A percentile compares a stretch with the other conserved stretches of the same genome.
These are phyloP conservation scores for Apaloderma vittatum DNA, from an alignment of 2,113 vertebrate species.

Conservation along the genomic window DNA sequence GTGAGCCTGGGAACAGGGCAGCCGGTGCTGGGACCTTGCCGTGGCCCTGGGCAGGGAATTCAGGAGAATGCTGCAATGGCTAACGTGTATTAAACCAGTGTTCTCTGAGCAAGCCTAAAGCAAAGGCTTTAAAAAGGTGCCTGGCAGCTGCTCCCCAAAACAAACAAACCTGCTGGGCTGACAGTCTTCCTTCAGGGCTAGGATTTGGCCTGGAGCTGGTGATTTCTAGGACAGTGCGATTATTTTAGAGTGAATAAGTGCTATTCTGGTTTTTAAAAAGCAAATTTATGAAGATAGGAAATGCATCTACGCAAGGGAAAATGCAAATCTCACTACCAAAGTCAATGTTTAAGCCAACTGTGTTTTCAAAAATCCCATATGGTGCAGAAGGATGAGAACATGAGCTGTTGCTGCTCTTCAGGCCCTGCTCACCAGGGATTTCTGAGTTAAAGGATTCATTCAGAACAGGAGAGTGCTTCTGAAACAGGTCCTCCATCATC, in stretches of 20 bases:
- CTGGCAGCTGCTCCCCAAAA: neutral
- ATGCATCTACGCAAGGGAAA: neutral
- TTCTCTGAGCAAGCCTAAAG: neutral
- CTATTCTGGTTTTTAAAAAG: conserved; percentile 12
- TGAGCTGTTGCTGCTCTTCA: conserved; percentile 42
- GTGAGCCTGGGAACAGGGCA: conserved; percentile 10
- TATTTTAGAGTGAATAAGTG: neutral
- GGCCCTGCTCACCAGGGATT: conserved; percentile 2
- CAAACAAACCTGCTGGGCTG: neutral
- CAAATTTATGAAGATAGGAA: neutral
- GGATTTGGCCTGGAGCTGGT: neutral
- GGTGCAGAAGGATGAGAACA: conserved; percentile 42
- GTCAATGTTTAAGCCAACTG: conserved; percentile 46
- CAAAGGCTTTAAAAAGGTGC: neutral
- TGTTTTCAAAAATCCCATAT: conserved; percentile 59
- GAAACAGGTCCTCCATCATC: neutral
- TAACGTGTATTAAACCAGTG: rapidly evolving
- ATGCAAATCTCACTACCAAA: neutral
- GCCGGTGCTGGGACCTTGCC: neutral
- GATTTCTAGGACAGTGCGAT: neutral
- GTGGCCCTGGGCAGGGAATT: neutral
- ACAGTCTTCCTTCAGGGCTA: neutral
- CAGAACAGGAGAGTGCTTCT: neutral
- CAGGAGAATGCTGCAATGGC: neutral
- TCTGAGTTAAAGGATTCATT: neutral